These are phyloP conservation scores for Hoplodrina ambigua DNA, from an alignment of 2,888 invertebrate genomes.

Conservation along the genomic window DNA sequence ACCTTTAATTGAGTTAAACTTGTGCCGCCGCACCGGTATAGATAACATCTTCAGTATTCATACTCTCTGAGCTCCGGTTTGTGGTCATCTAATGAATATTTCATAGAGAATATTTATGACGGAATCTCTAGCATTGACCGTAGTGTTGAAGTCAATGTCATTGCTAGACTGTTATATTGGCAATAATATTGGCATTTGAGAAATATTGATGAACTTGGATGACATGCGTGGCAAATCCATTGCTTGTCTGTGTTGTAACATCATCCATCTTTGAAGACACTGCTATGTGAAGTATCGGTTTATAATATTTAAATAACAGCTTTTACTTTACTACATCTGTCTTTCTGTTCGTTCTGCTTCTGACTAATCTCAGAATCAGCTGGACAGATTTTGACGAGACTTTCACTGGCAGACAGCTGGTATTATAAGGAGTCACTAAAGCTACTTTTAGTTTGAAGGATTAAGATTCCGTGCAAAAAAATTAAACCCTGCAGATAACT, in stretches of 20 bases:
- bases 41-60: constrained; percentile 29
- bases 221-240: background rate
- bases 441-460: too few species aligned
- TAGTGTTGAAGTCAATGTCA: constrained; percentile 28
- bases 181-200: constrained; percentile 1
- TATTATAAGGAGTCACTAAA: too few species aligned
- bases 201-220: background rate
- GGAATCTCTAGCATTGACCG: constrained; percentile 35
- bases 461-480: too few species aligned
- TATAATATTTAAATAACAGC: too few species aligned
- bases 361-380: too few species aligned
- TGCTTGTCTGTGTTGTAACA: constrained; percentile 13
- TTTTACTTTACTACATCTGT: too few species aligned
- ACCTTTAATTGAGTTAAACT: constrained; percentile 16
- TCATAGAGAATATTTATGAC: constrained; percentile 4
- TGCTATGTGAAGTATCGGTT: too few species aligned
- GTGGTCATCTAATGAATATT: constrained; percentile 39
- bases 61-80: constrained; percentile 5
- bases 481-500: background rate
- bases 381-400: too few species aligned
- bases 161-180: constrained; percentile 6
- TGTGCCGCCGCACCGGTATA: constrained; percentile 33
- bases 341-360: too few species aligned
- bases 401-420: too few species aligned
- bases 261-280: background rate